phyloP scores from a whole-genome alignment of 2,888 invertebrate species.

The Thecophora atra region DNA sequence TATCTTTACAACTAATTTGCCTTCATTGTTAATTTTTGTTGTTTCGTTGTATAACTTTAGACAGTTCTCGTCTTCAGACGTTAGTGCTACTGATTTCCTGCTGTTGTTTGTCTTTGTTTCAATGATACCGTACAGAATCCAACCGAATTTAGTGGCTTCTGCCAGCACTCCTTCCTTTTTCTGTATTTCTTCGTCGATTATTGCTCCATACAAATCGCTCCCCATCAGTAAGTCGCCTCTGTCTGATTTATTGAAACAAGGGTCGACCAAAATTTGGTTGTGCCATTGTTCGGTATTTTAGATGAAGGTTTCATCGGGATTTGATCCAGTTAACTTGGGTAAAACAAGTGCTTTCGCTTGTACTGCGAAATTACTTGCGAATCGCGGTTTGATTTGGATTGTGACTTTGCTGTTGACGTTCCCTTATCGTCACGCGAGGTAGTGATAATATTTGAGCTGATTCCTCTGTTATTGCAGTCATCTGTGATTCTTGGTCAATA shows the following conservation, averaged over 20 bases:
- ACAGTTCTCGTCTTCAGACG: not conserved
- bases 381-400: conserved; percentile 31
- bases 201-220: not conserved
- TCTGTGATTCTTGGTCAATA: conserved; percentile 31
- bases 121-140: not conserved
- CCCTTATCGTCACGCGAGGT: conserved; percentile 18
- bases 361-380: conserved; percentile 22
- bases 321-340: not conserved
- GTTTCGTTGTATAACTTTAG: conserved; percentile 6
- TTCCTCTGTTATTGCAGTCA: conserved; percentile 29
- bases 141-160: not conserved
- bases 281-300: conserved; percentile 7
- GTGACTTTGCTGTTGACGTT: conserved; percentile 21
- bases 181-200: not conserved
- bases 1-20: not conserved
- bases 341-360: conserved; percentile 6
- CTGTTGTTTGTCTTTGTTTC: too few relatives aligned
- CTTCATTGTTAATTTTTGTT: not conserved
- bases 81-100: not conserved
- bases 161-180: not conserved
- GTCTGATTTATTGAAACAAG: not conserved
- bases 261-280: not conserved
- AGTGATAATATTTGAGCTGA: conserved; percentile 19
- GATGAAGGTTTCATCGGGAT: not conserved
- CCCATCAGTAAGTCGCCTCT: not conserved